Base-by-base conservation (phyloP, 2,888 invertebrate genomes). In the Lepas anatifera region DNA sequence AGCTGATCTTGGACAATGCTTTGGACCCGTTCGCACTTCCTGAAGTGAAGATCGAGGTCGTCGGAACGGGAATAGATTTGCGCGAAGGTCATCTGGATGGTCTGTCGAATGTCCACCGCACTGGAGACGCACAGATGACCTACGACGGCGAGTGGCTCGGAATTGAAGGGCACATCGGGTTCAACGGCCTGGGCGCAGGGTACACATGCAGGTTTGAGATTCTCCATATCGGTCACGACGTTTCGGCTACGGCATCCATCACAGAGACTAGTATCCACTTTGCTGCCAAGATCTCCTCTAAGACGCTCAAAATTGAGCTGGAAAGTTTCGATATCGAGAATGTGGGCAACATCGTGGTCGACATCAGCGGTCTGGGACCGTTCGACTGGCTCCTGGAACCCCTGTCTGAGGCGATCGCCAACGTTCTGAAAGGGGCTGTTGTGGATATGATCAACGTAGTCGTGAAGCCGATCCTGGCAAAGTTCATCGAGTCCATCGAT, bases 51-150 rank as follows among this genome's bases (percentile, higher is more conserved):
- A 13, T 52, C 16, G 29, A 4, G 27, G 4, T 52, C 3, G 29
- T 52, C 29, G 52, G 52, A 13, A 52, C 52, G 16, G 52, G 52
- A 29, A 10, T 52, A 2, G 18, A 32, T 29, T 32, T 52, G 32
- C 52, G 32, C 52, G 52, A 32, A 29, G 52, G 52, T 32, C 52
- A 52, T 32, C 52, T 52, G 52, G 52, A 52, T 32, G 52, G 52
- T 6, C 29, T 52, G 11, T 2, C 29, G 29, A 52, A 29, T 32
- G 29, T 52, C 6, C 52, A 52, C 52, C 52, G 52, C 32, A 52
- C 52, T 32, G 52, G 52, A 16, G 52, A 52, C 52, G 52, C 52
- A 29, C 6, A 32, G 29, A 52, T 52, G 29, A 16, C 29, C 29
- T 52, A 52, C 58, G 29, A 52, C 6, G 52, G 32, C 29, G 52